A percentile compares a stretch with the other conserved stretches of the same genome.
phyloP scores from a whole-genome alignment of 1,140 invertebrate genomes.

The Brachystomella parvula region DNA sequence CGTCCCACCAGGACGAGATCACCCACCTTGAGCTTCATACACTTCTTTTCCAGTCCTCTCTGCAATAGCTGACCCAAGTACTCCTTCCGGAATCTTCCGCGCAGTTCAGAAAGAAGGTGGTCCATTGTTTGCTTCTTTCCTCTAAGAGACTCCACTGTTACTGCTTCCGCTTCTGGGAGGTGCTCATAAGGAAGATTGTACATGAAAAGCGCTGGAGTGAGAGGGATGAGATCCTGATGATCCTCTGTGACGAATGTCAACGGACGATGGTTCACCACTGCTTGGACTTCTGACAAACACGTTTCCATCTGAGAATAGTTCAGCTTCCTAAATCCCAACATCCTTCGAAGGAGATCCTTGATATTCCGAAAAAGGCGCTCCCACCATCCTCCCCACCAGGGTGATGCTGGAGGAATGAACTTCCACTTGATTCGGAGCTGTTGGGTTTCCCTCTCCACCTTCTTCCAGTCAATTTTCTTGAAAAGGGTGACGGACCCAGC shows the following conservation, averaged over 20 bases:
- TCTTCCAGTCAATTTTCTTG: slow-evolving; percentile 7
- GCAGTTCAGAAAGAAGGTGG: background rate
- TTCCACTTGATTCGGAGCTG: background rate
- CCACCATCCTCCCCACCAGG: slow-evolving; percentile 5
- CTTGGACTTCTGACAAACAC: slow-evolving; percentile 40
- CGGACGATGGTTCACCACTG: slow-evolving; percentile 41
- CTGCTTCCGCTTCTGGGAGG: slow-evolving; percentile 14
- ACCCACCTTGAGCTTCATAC: background rate
- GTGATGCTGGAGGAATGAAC: slow-evolving; percentile 1
- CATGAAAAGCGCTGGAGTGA: slow-evolving; percentile 39
- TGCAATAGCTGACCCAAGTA: slow-evolving; percentile 7
- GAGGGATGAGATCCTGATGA: slow-evolving; percentile 30
- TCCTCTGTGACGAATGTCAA: slow-evolving; percentile 41
- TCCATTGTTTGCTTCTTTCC: background rate
- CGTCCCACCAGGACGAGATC: slow-evolving; percentile 20
- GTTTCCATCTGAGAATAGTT: slow-evolving; percentile 41
- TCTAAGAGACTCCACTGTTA: background rate
- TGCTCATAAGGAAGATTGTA: background rate
- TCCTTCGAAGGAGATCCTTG: slow-evolving; percentile 36
- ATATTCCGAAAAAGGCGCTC: background rate
- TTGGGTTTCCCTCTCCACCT: background rate
- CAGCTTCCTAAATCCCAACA: slow-evolving; percentile 38
- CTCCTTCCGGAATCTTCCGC: slow-evolving; percentile 1
- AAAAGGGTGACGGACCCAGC: background rate
- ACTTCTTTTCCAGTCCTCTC: background rate